Base-by-base conservation (phyloP, 2,113 vertebrate genomes). In the Rhinopithecus roxellana region DNA sequence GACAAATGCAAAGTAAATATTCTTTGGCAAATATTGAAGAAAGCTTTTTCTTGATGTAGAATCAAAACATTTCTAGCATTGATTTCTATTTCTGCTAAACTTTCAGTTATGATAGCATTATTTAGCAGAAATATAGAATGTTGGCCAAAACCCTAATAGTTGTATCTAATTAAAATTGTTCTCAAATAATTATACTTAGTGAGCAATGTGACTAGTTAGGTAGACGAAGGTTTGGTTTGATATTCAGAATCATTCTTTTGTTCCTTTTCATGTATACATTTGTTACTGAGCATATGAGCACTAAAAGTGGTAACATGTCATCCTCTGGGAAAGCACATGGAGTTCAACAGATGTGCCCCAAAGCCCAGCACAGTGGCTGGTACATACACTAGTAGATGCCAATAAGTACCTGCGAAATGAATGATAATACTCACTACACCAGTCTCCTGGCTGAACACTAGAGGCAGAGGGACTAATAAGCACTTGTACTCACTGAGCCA, bases 361-460 rank as follows among this genome's bases (percentile, higher is more conserved):
- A 61, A 79, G 22, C 52, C 72, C 22, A 83, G 32, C 69, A 17
- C 55, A 2, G 61, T 11, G 22, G 38, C 74, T 14, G 32, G 4
- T 35, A 50, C 17, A 5, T 35, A 69, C 6, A 1, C 4, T 3
- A 11, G 50, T 2, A 43, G 52, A 27, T 17, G 10, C 13, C 75
- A 38, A 1, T 4, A 5, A 27, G 8, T 1, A 35, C 12, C 43
- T 38, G 30, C 2, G 2, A 1, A 85, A 10, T 38, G n/a, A 40
- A 43, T 8, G 10, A 4, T 17, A 8, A 18, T 5, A 4, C 30
- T n/a, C 14, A 1, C 1, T 10, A 45, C n/a, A 6, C 5, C 22
- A 20, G 52, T 6, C 30, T 25, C 30, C 25, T 1, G n/a, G 40
- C 38, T 64, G 23, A 82, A 16, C 43, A 0, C 32, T 25, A 8